Evolutionary conservation across 1,140 invertebrate genomes (phyloP).

Genomic region (Aplysia californica): DNA sequence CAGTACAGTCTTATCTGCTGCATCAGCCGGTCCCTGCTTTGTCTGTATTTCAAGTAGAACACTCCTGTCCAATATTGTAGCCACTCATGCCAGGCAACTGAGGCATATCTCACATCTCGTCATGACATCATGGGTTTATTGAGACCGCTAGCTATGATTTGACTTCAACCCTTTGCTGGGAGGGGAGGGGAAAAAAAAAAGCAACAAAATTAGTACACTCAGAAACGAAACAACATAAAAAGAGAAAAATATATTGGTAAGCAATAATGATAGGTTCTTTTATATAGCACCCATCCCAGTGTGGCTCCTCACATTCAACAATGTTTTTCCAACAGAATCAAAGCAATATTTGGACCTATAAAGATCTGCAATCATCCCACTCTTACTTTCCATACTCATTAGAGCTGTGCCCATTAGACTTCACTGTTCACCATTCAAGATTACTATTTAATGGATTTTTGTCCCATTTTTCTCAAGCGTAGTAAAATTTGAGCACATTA

Average conservation of each 20-base stretch:
- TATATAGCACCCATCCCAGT: neutral
- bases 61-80: too few relatives aligned
- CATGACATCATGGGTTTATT: neutral
- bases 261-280: neutral
- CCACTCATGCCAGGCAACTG: neutral
- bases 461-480: too few relatives aligned
- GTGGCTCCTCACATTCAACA: too few relatives aligned
- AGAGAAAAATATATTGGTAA: neutral
- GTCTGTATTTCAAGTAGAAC: neutral
- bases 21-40: neutral
- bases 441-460: too few relatives aligned
- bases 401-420: too few relatives aligned
- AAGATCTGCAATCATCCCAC: too few relatives aligned
- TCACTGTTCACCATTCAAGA: too few relatives aligned
- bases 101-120: neutral
- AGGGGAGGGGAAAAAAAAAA: neutral
- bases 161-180: slow-evolving; percentile 29
- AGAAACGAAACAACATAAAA: too few relatives aligned
- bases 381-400: too few relatives aligned
- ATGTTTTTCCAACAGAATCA: too few relatives aligned
- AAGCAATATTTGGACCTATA: too few relatives aligned
- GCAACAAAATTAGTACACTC: neutral
- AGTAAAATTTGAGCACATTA: too few relatives aligned
- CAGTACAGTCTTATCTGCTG: neutral
- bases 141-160: slow-evolving; percentile 12